Base-by-base conservation (phyloP, 1,140 invertebrate species). In the Ridgeia piscesae region DNA sequence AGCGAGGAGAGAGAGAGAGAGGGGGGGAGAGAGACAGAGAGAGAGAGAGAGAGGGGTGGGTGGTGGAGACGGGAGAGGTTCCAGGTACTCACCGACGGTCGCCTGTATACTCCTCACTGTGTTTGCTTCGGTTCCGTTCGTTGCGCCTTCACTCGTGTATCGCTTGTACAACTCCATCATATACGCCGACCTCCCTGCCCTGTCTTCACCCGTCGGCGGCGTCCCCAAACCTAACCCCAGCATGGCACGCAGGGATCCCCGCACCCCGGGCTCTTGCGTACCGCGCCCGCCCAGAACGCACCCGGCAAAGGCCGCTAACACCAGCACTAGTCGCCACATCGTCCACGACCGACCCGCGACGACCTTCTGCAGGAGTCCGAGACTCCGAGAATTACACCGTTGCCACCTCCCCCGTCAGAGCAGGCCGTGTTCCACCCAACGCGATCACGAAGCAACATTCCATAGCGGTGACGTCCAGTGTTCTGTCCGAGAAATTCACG, bases 161-260 rank as follows among this genome's bases (percentile, higher is more conserved):
- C 93, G 93, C 89, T 95, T 93, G 92, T 95, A 95, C 91, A 95
- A 92, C 93, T 95, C 94, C 93, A 94, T 91, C 93, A 95, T 94
- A 91, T 94, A 95, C 88, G 94, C 92, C 1, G 95, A 94, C 35
- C 94, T 93, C 92, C 89, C 34, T n/a, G 34, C 58, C 58, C 58
- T 17, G 58, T 77, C 58, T 21, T 77, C 58, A 77, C 58, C 58
- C 58, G 11, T 17, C 11, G 58, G 58, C 4, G 58, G 58, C 58
- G 58, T 77, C 58, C 58, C 58, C 17, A 77, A 17, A 17, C 58
- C 58, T 21, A 21, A 77, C 58, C 58, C 58, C 58, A 77, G 17
- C 58, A 77, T 77, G 58, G 58, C 58, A 17, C 4, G 89, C 89
- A 90, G 17, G 31, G 89, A 14, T 21, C n/a, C 17, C 89, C 11